phyloP scores from a whole-genome alignment of 2,888 invertebrate genomes.

The Cataglyphis altisquamis region DNA sequence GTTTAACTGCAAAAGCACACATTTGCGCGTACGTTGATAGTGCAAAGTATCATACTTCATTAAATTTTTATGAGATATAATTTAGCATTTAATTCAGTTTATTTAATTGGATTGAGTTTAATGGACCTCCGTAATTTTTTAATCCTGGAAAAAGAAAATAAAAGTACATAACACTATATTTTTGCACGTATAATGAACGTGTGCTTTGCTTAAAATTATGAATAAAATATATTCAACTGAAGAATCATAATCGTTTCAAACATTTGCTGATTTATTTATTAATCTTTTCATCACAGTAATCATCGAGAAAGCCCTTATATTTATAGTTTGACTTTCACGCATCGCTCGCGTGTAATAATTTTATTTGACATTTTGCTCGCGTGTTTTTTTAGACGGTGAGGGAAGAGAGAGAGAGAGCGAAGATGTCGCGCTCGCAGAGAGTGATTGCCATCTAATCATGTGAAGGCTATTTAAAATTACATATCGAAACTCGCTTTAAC shows the following conservation, averaged over 20 bases:
- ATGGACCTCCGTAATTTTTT: background rate
- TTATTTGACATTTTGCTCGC: slow-evolving; percentile 59
- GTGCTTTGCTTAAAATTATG: background rate
- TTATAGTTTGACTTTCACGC: background rate
- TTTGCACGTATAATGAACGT: background rate
- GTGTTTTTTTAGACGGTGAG: slow-evolving; percentile 62
- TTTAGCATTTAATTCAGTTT: background rate
- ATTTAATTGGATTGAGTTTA: background rate
- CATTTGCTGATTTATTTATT: background rate
- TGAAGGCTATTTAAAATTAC: slow-evolving; percentile 69
- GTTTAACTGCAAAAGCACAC: background rate
- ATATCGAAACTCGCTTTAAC: slow-evolving; percentile 61
- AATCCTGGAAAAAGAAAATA: background rate
- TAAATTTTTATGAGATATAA: background rate
- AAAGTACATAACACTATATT: background rate
- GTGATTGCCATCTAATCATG: slow-evolving; percentile 66
- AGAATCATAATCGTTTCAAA: background rate
- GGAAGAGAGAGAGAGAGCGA: background rate
- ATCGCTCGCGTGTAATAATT: slow-evolving; percentile 57
- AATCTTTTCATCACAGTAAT: slow-evolving; percentile 18
- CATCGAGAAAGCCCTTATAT: background rate
- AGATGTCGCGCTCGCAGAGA: background rate
- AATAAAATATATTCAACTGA: background rate
- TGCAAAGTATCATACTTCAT: background rate
- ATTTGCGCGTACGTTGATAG: background rate